A percentile compares a stretch with the other conserved stretches of the same genome.
Conservation (phyloP, 2,888 invertebrate species). For the Diaphora mendica region DNA sequence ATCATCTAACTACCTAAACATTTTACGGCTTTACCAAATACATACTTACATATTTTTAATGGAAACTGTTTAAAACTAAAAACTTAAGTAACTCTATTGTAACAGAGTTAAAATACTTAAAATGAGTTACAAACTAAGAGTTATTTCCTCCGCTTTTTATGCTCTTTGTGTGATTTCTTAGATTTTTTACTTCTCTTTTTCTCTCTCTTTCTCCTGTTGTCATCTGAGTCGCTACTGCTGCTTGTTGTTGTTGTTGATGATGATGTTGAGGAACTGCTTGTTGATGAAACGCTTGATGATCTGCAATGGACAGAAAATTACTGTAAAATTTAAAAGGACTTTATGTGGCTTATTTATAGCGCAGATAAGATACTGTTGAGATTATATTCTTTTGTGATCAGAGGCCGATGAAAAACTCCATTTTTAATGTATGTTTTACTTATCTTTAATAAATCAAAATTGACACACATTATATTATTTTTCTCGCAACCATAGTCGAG, state of each 20-base stretch:
- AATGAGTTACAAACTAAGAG: background rate
- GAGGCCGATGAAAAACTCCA: too few relatives aligned
- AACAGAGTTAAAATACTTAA: background rate
- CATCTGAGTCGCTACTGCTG: constrained; percentile 68
- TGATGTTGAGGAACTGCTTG: constrained; percentile 60
- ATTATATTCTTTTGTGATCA: too few relatives aligned
- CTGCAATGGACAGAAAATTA: constrained; percentile 46
- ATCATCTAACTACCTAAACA: background rate
- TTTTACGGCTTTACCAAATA: background rate
- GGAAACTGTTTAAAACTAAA: background rate
- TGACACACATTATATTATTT: too few relatives aligned
- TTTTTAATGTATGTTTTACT: too few relatives aligned
- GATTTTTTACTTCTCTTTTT: constrained; percentile 72
- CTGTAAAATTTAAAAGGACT: background rate
- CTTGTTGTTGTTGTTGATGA: constrained; percentile 65
- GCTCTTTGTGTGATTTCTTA: constrained; percentile 60
- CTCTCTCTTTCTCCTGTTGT: constrained; percentile 59
- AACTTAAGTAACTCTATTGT: background rate
- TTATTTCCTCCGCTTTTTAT: constrained; percentile 67
- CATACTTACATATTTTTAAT: background rate
- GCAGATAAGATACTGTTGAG: too few relatives aligned
- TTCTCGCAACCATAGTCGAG: too few relatives aligned
- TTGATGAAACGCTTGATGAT: constrained; percentile 71
- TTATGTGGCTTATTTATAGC: too few relatives aligned
- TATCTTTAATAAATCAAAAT: too few relatives aligned